Evolutionary conservation across 2,113 vertebrate species (phyloP).

Genomic region (Halichoeres trimaculatus): DNA sequence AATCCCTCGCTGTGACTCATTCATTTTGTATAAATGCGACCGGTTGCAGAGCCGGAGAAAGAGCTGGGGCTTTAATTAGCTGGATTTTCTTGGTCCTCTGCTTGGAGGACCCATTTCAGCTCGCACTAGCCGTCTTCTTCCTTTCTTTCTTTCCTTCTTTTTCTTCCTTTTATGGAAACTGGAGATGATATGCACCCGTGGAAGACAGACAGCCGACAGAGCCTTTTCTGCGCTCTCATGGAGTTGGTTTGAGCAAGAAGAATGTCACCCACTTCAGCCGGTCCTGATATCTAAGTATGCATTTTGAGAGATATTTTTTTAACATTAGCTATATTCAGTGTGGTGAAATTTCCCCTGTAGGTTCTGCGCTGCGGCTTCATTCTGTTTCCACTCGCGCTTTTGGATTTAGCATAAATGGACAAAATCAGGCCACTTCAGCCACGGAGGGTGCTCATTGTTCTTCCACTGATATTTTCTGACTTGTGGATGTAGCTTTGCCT

Average conservation of each 20-base stretch:
- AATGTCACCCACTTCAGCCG: slow-evolving; percentile 80
- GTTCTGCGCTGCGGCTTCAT: slow-evolving; percentile 18
- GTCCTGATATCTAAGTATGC: slow-evolving; percentile 49
- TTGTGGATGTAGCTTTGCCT: slow-evolving; percentile 54
- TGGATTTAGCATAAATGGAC: slow-evolving; percentile 46
- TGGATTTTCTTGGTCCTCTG: slow-evolving; percentile 29
- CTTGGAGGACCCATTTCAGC: slow-evolving; percentile 33
- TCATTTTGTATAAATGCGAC: slow-evolving; percentile 70
- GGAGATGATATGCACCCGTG: slow-evolving; percentile 65
- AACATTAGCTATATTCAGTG: not conserved
- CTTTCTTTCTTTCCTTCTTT: not conserved
- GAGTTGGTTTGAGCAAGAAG: slow-evolving; percentile 70
- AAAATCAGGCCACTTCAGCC: slow-evolving; percentile 36
- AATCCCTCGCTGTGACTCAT: slow-evolving; percentile 78
- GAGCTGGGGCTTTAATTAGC: slow-evolving; percentile 64
- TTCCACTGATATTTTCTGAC: slow-evolving; percentile 35
- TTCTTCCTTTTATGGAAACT: slow-evolving; percentile 9
- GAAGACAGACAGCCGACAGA: slow-evolving; percentile 56
- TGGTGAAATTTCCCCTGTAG: not conserved
- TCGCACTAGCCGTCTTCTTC: slow-evolving; percentile 3
- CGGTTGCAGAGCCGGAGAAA: slow-evolving; percentile 52
- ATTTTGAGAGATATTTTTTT: slow-evolving; percentile 13
- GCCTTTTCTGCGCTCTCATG: slow-evolving; percentile 64
- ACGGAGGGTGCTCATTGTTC: slow-evolving; percentile 4
- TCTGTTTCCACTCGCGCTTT: slow-evolving; percentile 11